Evolutionary conservation across 2,113 vertebrate species (phyloP), one percentile per base, ranked within the genome.

Genomic region (Rhineura floridana): DNA sequence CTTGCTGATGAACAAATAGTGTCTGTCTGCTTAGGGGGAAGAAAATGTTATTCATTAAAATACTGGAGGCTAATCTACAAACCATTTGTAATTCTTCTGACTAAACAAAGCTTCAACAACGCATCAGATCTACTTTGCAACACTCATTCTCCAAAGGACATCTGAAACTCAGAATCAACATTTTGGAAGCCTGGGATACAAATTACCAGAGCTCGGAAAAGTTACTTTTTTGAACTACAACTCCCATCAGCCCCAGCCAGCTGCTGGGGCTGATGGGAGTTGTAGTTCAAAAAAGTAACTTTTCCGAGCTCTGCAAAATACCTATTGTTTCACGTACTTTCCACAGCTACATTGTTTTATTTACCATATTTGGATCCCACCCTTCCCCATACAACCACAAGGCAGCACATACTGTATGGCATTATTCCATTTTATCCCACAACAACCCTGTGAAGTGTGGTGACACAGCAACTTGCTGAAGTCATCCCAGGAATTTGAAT

Each of bases 21-120:
- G 87, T 44, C 55, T n/a, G n/a, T n/a, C 4, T 0, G 83, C 13
- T 62, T 23, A 75, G 62, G 21, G n/a, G 88, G 70, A 79, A 59
- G 55, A 46, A 82, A 50, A 50, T 50, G 1, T 17, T 84, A 25
- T 59, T 95, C 86, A 73, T 93, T 19, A 94, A 91, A 94, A 89
- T 30, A 89, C n/a, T 39, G 46, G 80, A 89, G 42, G 67, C 46
- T 88, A 88, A 93, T 88, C 70, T 75, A 67, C 76, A 83, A 81
- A 48, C 65, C 72, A 90, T 50, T 73, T 91, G 42, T 6, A 3
- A 88, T 63, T 85, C 69, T 62, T 88, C 21, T 76, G 88, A 94
- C 86, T 76, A 88, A 83, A 83, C 63, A 1, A 0, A 1, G 30
- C 3, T 70, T 89, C 63, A 81, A 87, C 21, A 48, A 59, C 21